Conservation (phyloP, 2,797 vertebrate genomes). For the Helostoma temminkii region DNA sequence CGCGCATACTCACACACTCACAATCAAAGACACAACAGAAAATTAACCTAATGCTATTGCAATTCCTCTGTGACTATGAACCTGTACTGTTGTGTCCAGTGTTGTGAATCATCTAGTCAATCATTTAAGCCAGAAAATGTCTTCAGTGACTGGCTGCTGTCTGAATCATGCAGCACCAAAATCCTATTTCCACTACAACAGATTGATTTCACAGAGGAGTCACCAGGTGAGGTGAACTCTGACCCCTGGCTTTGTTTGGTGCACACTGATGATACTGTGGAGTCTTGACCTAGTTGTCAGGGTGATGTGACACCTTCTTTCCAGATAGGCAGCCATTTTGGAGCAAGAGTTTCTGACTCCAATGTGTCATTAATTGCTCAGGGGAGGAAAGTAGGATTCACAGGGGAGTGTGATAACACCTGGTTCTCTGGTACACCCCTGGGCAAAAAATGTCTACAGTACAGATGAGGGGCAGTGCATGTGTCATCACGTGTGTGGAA, state of each 20-base stretch:
- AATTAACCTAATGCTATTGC: conserved; percentile 46
- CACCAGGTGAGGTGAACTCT: conserved; percentile 65
- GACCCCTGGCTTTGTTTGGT: conserved; percentile 74
- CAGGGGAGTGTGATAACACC: conserved; percentile 65
- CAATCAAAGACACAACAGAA: conserved; percentile 27
- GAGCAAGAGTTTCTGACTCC: conserved; percentile 70
- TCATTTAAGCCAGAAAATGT: conserved; percentile 55
- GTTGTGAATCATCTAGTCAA: conserved; percentile 45
- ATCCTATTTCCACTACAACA: conserved; percentile 74
- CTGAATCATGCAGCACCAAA: conserved; percentile 61
- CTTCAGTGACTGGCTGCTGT: conserved; percentile 41
- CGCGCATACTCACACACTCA: not conserved
- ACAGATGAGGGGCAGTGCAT: conserved; percentile 41
- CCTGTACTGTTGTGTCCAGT: conserved; percentile 33
- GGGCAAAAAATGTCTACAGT: conserved; percentile 50
- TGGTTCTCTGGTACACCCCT: conserved; percentile 61
- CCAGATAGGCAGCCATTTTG: conserved; percentile 72
- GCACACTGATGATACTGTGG: conserved; percentile 77
- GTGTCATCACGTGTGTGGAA: conserved; percentile 32
- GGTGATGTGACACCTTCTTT: conserved; percentile 77
- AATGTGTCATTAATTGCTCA: conserved; percentile 79
- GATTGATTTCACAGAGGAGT: conserved; percentile 77
- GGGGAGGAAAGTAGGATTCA: conserved; percentile 60
- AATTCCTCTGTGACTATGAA: conserved; percentile 30
- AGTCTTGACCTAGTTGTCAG: conserved; percentile 82